phyloP scores from a whole-genome alignment of 2,113 vertebrate genomes.

The Psammodynastes pulverulentus region DNA sequence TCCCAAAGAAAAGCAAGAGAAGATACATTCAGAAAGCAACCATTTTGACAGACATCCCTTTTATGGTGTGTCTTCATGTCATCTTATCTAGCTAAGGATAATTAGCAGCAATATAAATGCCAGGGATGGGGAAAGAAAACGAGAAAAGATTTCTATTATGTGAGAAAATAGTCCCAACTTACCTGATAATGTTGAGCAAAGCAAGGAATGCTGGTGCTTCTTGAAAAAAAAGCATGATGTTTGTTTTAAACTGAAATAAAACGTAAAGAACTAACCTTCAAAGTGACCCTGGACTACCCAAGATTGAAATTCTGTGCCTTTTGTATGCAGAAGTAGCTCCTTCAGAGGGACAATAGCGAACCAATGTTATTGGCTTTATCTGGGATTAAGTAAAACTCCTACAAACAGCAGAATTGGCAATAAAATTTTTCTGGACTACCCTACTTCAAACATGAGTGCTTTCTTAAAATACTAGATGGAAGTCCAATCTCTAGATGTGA shows the following conservation, averaged over 20 bases:
- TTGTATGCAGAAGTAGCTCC: not conserved
- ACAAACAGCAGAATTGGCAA: not conserved
- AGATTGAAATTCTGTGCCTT: not conserved
- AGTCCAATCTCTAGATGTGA: no score
- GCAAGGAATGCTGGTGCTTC: not conserved
- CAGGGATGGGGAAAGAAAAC: slow-evolving; percentile 54
- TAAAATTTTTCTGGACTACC: no score
- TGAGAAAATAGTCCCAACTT: slow-evolving; percentile 42
- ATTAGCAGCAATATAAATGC: slow-evolving; percentile 46
- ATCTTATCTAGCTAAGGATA: slow-evolving; percentile 65
- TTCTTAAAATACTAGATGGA: no score
- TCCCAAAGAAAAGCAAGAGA: slow-evolving; percentile 56
- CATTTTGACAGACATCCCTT: slow-evolving; percentile 51
- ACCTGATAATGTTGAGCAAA: not conserved
- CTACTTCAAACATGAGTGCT: no score
- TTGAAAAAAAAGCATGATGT: not conserved
- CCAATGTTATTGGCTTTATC: not conserved
- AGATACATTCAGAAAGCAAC: slow-evolving; percentile 63
- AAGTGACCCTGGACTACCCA: not conserved
- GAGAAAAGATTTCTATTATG: slow-evolving; percentile 52
- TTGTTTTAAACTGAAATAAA: not conserved
- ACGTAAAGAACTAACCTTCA: not conserved
- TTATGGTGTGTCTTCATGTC: slow-evolving; percentile 59
- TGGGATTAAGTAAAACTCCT: not conserved
- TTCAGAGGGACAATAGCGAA: not conserved